phyloP scores from a whole-genome alignment of 2,888 invertebrate genomes.

The Galerucella pusilla region DNA sequence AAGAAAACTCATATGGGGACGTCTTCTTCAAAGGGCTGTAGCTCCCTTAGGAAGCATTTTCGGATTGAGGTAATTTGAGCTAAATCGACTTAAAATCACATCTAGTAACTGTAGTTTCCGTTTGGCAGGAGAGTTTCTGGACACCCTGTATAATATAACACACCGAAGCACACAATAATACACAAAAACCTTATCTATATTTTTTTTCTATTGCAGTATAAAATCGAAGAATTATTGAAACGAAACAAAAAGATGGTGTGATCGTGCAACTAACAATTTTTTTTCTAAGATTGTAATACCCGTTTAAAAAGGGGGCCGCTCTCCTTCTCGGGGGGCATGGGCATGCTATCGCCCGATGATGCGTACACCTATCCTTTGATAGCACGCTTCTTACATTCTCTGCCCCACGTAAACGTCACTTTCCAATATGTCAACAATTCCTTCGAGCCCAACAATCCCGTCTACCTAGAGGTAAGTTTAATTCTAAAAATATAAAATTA shows the following conservation, averaged over 20 bases:
- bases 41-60: too few relatives aligned
- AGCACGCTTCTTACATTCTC: conserved; percentile 86
- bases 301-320: conserved; percentile 18
- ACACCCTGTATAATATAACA: too few relatives aligned
- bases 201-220: conserved; percentile 22
- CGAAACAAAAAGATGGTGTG: conserved; percentile 23
- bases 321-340: conserved; percentile 41
- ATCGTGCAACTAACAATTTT: conserved; percentile 6
- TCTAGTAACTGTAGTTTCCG: too few relatives aligned
- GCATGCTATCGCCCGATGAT: conserved; percentile 71
- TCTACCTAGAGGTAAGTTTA: conserved; percentile 85
- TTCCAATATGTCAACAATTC: conserved; percentile 91
- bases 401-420: conserved; percentile 93
- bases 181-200: neutral
- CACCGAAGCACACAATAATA: too few relatives aligned
- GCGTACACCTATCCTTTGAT: conserved; percentile 86
- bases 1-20: too few relatives aligned
- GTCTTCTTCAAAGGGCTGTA: too few relatives aligned
- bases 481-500: too few relatives aligned
- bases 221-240: neutral
- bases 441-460: conserved; percentile 88
- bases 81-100: too few relatives aligned
- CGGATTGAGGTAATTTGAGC: too few relatives aligned
- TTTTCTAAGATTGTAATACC: conserved; percentile 43
- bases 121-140: too few relatives aligned